Evolutionary conservation across 2,797 vertebrate species (phyloP), one percentile per base, ranked within the genome.

Genomic region (Sardinella longiceps): DNA sequence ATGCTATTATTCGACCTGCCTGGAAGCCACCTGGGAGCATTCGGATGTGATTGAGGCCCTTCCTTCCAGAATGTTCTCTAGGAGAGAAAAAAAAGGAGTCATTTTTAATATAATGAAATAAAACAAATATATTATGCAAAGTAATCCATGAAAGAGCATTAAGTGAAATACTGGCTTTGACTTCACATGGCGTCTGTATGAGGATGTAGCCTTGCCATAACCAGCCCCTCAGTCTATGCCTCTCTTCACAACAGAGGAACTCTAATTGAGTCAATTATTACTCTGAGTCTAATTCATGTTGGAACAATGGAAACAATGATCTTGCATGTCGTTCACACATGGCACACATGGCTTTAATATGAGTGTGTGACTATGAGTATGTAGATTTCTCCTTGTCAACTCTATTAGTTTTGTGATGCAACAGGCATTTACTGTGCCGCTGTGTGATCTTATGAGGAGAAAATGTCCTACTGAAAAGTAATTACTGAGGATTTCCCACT

Each of bases 21-120:
- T 96, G 96, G 96, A 96, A 87, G n/a, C 95, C 96, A 0, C 90
- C 95, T 0, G 93, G 96, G 0, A 91, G 89, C 48, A 80, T 50
- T 23, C 80, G 20, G 3, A 83, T 7, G 80, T 88, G 74, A n/a
- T n/a, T n/a, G n/a, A 84, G 28, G 51, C 53, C 43, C 53, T 28
- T n/a, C n/a, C n/a, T n/a, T 2, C 15, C 53, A 74, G 6, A 50
- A 50, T 15, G 48, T 15, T 14, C 48, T 28, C n/a, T n/a, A n/a
- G n/a, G n/a, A 30, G 25, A n/a, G 10, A 11, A 25, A 25, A 25
- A 58, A 58, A 2, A 63, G n/a, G 18, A 12, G 12, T 14, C 2
- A 18, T 74, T 37, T 39, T 74, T 74, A 30, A 37, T 14, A 74
- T 74, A 37, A 1, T 30, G 33, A 74, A 6, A 39, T 15, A 37